Percentiles rank a stretch among this genome's conserved stretches.
Evolutionary conservation across 2,888 invertebrate species (phyloP).

Genomic region (Elysia crispata): DNA sequence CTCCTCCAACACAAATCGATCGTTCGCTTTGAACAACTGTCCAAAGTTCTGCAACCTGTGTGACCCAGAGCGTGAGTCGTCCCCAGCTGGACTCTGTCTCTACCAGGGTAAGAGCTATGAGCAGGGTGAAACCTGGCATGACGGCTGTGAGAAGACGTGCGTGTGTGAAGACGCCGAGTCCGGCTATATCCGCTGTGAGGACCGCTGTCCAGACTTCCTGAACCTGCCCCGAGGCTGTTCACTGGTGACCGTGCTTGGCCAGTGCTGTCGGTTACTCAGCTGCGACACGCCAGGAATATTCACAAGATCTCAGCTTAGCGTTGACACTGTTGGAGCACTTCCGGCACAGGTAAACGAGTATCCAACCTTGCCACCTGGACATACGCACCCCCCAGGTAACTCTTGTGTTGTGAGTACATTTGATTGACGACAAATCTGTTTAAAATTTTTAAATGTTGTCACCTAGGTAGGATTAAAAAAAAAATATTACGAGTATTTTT

Average conservation of each 20-base stretch:
- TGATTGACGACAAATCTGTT: too few relatives aligned
- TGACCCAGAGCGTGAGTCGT: constrained; percentile 30
- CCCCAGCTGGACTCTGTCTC: constrained; percentile 50
- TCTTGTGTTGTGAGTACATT: too few relatives aligned
- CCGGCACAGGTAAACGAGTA: constrained; percentile 56
- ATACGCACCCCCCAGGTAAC: constrained; percentile 54
- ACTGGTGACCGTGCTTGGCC: constrained; percentile 54
- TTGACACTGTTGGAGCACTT: constrained; percentile 62
- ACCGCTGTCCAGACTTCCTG: constrained; percentile 65
- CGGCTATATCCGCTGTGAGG: constrained; percentile 68
- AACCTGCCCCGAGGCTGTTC: constrained; percentile 63
- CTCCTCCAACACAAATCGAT: constrained; percentile 53
- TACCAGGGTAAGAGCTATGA: constrained; percentile 63
- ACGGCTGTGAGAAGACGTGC: constrained; percentile 65
- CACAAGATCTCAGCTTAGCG: constrained; percentile 61
- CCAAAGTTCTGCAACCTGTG: constrained; percentile 60
- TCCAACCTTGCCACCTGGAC: constrained; percentile 56
- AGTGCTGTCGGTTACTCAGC: constrained; percentile 62
- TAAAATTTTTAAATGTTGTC: too few relatives aligned
- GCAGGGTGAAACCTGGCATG: constrained; percentile 66
- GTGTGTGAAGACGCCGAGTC: constrained; percentile 67
- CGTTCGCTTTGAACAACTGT: constrained; percentile 62
- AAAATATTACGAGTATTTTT: too few relatives aligned
- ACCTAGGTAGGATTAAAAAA: too few relatives aligned
- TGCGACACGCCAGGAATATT: constrained; percentile 60